These are phyloP conservation scores for Phenganax stokvisi DNA, from an alignment of 92 coral and sea anemone genomes.

Conservation along the genomic window DNA sequence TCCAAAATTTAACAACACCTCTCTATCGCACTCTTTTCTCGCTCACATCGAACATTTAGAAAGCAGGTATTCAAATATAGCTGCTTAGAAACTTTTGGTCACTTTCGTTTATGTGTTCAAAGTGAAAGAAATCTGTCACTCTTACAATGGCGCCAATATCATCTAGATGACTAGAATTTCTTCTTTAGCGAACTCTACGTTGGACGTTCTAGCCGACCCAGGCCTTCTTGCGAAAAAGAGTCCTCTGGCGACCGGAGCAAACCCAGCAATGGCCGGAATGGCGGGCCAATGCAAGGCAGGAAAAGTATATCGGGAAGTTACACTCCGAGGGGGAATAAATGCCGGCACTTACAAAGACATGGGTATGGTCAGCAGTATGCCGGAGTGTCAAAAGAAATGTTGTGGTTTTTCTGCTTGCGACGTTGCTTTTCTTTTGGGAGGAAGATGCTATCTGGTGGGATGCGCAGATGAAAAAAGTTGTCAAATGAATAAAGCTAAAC, in stretches of 20 bases:
- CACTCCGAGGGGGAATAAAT: slow-evolving; percentile 96
- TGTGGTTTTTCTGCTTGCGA: slow-evolving; percentile 96
- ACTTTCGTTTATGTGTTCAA: too few relatives aligned
- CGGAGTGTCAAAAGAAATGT: slow-evolving; percentile 80
- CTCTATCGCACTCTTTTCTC: too few relatives aligned
- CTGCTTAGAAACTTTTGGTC: not conserved
- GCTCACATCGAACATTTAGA: too few relatives aligned
- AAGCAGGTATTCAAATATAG: too few relatives aligned
- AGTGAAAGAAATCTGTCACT: too few relatives aligned
- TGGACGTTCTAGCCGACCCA: slow-evolving; percentile 36
- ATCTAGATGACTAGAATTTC: not conserved
- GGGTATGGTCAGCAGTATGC: slow-evolving; percentile 66
- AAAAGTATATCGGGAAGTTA: slow-evolving; percentile 70
- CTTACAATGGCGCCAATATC: not conserved
- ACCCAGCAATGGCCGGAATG: slow-evolving; percentile 80
- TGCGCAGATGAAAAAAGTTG: slow-evolving; percentile 93
- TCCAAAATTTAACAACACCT: not conserved
- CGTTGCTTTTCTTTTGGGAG: slow-evolving; percentile 75
- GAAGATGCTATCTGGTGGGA: slow-evolving; percentile 88
- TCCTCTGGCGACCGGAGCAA: slow-evolving; percentile 71
- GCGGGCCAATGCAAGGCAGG: slow-evolving; percentile 93
- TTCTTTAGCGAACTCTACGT: slow-evolving; percentile 20
- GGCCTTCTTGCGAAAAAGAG: slow-evolving; percentile 38
- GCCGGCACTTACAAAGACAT: slow-evolving; percentile 97
- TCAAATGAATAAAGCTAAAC: slow-evolving; percentile 85